phyloP scores from a whole-genome alignment of 2,113 vertebrate species.

The Pangasianodon hypophthalmus region DNA sequence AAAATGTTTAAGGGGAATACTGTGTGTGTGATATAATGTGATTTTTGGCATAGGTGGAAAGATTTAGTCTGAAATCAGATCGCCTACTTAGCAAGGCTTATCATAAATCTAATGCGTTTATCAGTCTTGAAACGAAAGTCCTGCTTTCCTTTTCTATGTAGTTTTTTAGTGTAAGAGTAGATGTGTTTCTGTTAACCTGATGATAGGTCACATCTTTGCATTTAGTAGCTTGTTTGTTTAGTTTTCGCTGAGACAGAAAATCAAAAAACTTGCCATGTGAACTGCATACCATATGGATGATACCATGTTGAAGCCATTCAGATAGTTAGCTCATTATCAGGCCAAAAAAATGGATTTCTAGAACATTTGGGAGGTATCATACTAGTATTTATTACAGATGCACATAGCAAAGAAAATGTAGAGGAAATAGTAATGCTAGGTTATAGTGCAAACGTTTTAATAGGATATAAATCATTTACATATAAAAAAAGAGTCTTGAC shows the following conservation, averaged over 20 bases:
- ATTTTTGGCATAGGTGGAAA: constrained; percentile 57
- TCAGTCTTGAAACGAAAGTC: constrained; percentile 21
- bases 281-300: background rate
- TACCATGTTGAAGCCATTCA: constrained; percentile 14
- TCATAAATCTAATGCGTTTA: constrained; percentile 22
- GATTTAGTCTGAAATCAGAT: constrained; percentile 51
- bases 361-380: background rate
- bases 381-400: background rate
- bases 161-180: background rate
- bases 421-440: background rate
- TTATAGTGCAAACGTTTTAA: background rate
- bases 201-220: background rate
- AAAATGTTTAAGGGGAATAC: constrained; percentile 37
- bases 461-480: background rate
- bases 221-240: constrained; percentile 18
- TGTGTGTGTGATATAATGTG: constrained; percentile 56
- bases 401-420: background rate
- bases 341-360: background rate
- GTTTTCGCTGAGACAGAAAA: constrained; percentile 1
- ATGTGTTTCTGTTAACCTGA: constrained; percentile 26
- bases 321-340: constrained; percentile 10
- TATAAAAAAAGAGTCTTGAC: background rate
- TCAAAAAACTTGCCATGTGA: background rate
- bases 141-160: background rate
- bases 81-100: constrained; percentile 46